Base-by-base conservation (phyloP, 2,888 invertebrate genomes). In the Lasioglossum pauxillum region DNA sequence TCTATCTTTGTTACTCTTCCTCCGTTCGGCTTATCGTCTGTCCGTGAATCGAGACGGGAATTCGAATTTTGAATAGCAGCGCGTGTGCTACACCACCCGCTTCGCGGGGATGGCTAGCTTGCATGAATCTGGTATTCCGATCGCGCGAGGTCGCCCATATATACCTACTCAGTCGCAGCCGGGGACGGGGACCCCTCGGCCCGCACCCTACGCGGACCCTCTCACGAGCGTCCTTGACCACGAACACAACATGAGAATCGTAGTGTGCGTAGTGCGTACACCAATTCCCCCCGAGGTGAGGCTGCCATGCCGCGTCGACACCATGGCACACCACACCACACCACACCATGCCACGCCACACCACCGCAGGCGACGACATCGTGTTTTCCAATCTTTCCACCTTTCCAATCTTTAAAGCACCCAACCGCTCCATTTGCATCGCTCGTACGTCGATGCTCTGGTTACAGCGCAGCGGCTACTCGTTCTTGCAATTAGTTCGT, bases 91-190 rank as follows among this genome's bases (percentile, higher is more conserved):
- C 23, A 38, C 91, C 91, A 90, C 85, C 91, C 85, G 80, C 91
- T 79, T 31, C 94, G 73, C 95, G 95, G 79, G 93, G 90, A 87
- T 90, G 86, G 78, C 91, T 77, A 88, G 88, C 84, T 81, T 64
- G 89, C 92, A 92, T 94, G 93, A 95, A 95, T 95, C 95, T 94
- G 93, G 92, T 95, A 95, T 95, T 95, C 95, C 92, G 93, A 90
- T 89, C 94, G 95, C 95, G 94, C 93, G 93, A 92, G 93, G 93
- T 90, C 95, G 93, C 91, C 93, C 94, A 95, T 95, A 93, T 95
- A 95, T 95, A 95, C 94, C 92, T 91, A 87, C 88, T 80, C 85
- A 79, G 67, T 41, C 41, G 81, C 83, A 86, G 49, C 78, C 67
- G 83, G 90, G 92, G 91, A 89, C 71, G 83, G 89, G 91, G 91